These are phyloP conservation scores for Acanthisitta chloris DNA, from an alignment of 2,113 vertebrate genomes.

Conservation along the genomic window DNA sequence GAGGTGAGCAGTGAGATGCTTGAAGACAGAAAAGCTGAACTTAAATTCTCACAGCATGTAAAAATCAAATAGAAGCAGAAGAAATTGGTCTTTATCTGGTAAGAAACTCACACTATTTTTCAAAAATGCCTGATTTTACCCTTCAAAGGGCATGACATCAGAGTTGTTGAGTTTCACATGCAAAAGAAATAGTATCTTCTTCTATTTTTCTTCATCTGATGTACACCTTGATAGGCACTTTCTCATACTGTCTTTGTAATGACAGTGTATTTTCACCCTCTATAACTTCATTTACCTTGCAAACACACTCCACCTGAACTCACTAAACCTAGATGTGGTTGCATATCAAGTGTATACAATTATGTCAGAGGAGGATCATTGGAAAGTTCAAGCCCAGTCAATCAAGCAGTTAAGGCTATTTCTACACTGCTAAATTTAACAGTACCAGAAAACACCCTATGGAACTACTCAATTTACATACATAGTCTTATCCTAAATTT, in stretches of 20 bases:
- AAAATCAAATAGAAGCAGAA: not conserved
- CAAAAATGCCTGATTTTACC: not conserved
- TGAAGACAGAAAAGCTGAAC: not conserved
- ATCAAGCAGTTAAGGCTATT: not conserved
- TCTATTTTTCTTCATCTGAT: not conserved
- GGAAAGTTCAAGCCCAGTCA: not conserved
- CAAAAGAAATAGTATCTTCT: not conserved
- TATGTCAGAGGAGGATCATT: not conserved
- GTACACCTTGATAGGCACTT: not conserved
- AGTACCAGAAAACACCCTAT: not conserved
- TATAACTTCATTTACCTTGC: not conserved
- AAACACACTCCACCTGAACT: not conserved
- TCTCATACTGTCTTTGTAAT: not conserved
- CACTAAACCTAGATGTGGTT: not conserved
- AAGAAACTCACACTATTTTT: not conserved
- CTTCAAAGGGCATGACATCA: not conserved
- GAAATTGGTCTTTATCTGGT: not conserved
- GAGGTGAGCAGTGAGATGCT: not conserved
- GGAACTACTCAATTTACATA: not conserved
- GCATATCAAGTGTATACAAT: not conserved
- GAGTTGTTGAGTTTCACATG: not conserved
- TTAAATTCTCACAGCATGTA: not conserved
- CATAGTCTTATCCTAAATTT: not conserved
- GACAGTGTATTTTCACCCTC: not conserved
- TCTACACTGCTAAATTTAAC: not conserved